Percentiles rank a stretch among this genome's conserved stretches.
These are phyloP conservation scores for Hydrophis major DNA, from an alignment of 2,797 vertebrate species.

Conservation along the genomic window DNA sequence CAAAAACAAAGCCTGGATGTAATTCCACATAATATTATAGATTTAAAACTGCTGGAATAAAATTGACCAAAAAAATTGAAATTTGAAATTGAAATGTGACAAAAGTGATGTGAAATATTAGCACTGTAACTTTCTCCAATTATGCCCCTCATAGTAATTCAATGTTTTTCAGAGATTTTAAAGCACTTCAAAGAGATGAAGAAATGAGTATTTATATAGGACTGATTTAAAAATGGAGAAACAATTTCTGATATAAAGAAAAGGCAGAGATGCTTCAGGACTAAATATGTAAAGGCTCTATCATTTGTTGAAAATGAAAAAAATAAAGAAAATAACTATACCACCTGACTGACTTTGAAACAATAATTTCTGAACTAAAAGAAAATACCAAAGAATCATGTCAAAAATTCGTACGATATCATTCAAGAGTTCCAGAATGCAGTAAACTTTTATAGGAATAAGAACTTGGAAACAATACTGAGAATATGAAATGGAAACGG, in stretches of 20 bases:
- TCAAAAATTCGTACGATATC: background rate
- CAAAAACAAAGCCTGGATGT: background rate
- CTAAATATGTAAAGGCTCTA: background rate
- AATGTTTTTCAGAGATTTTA: background rate
- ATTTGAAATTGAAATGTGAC: background rate
- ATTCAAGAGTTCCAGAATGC: background rate
- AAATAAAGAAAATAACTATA: background rate
- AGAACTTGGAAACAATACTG: background rate
- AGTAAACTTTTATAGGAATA: background rate
- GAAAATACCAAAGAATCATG: background rate
- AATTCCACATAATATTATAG: background rate
- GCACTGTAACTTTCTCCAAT: background rate
- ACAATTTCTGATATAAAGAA: background rate
- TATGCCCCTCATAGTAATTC: background rate
- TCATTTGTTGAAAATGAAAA: background rate
- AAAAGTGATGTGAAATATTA: background rate
- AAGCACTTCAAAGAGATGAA: background rate
- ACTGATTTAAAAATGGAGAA: background rate
- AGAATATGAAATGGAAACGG: background rate
- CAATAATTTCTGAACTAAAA: background rate
- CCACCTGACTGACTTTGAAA: background rate
- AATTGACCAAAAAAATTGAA: background rate
- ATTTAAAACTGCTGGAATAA: background rate
- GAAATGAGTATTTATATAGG: background rate
- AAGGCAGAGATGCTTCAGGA: background rate